Conservation (phyloP, 2,888 invertebrate genomes). For the Polyploca ridens region DNA sequence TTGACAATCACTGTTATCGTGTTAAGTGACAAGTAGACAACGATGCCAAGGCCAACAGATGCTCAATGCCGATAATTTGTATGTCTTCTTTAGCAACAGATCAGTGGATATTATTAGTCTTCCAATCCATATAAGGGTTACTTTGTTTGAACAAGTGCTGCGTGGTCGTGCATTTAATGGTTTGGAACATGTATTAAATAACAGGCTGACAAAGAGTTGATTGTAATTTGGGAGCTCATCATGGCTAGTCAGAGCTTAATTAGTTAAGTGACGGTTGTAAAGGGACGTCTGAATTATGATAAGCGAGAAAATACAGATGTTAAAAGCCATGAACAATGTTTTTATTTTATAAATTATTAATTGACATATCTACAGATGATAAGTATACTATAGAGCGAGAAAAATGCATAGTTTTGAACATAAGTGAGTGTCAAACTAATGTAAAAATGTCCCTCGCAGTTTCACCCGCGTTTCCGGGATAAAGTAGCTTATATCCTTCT, state of each 20-base stretch:
- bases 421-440: no score
- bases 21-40: constrained; percentile 49
- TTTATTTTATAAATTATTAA: no score
- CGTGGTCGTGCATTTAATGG: constrained; percentile 11
- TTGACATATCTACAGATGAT: no score
- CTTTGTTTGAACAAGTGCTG: constrained; percentile 29
- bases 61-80: constrained; percentile 20
- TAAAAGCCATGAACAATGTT: no score
- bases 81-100: constrained; percentile 23
- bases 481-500: no score
- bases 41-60: constrained; percentile 54
- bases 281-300: no score
- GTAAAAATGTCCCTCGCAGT: no score
- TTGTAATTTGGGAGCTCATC: neutral
- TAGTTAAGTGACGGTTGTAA: neutral
- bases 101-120: constrained; percentile 24
- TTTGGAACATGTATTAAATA: neutral
- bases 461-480: no score
- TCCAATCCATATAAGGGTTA: constrained; percentile 29
- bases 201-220: neutral
- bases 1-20: constrained; percentile 9
- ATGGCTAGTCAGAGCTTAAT: neutral
- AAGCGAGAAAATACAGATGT: no score
- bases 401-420: no score
- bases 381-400: no score